These are phyloP conservation scores for Phrynosoma platyrhinos DNA, from an alignment of 2,113 vertebrate genomes.

Conservation along the genomic window DNA sequence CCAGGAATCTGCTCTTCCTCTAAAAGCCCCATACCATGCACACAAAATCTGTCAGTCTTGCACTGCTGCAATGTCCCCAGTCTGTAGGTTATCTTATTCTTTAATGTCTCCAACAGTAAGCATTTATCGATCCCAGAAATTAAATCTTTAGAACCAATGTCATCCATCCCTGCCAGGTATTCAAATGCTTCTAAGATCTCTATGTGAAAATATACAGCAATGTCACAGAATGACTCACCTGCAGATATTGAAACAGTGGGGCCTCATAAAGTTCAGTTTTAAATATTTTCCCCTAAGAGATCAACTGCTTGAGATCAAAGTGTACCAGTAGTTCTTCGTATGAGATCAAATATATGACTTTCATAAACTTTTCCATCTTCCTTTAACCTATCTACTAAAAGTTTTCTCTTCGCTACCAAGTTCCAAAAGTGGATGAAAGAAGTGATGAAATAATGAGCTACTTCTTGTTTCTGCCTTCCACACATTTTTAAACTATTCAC, in stretches of 20 bases:
- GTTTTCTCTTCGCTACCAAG: not conserved
- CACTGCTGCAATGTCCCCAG: not conserved
- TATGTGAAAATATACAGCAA: not conserved
- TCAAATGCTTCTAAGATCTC: conserved; percentile 2
- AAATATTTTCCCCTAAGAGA: not conserved
- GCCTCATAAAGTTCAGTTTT: not conserved
- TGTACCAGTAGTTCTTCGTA: no score
- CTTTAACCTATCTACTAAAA: not conserved
- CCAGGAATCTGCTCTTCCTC: not conserved
- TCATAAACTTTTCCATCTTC: not conserved
- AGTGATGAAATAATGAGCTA: not conserved
- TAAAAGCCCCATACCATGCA: not conserved
- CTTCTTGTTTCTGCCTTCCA: not conserved
- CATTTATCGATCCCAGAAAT: not conserved
- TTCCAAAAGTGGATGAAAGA: not conserved
- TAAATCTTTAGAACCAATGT: conserved; percentile 6
- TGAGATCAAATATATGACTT: not conserved
- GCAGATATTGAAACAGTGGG: not conserved
- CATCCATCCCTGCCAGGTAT: conserved; percentile 11
- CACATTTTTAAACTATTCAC: not conserved
- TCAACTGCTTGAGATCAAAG: not conserved
- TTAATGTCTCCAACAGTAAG: not conserved
- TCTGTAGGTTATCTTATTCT: not conserved
- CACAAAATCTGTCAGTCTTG: not conserved
- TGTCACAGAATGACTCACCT: not conserved